Evolutionary conservation across 2,113 vertebrate species (phyloP).

Genomic region (Rutilus rutilus): DNA sequence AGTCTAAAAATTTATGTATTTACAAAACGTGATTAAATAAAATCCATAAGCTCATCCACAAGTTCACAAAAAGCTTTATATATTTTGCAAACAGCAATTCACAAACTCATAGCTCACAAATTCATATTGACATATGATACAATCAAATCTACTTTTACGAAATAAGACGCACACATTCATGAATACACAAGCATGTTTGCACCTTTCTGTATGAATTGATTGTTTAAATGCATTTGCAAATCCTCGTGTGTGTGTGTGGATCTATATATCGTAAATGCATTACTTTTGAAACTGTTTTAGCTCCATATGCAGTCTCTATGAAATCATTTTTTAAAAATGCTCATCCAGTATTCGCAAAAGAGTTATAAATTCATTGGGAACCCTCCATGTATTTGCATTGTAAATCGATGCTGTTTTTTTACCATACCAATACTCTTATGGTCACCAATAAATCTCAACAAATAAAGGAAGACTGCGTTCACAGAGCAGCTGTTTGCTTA

Average conservation of each 20-base stretch:
- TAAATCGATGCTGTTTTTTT: neutral
- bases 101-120: neutral
- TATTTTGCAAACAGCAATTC: neutral
- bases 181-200: neutral
- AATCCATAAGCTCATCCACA: neutral
- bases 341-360: neutral
- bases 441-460: neutral
- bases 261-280: neutral
- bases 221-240: neutral
- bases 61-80: neutral
- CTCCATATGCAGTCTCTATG: neutral
- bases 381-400: neutral
- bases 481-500: constrained; percentile 7
- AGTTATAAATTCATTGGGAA: neutral
- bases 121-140: neutral
- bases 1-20: neutral
- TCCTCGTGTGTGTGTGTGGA: neutral
- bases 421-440: neutral
- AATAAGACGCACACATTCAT: neutral
- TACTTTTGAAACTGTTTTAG: neutral
- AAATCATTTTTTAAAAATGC: neutral
- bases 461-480: neutral
- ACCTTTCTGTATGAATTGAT: neutral
- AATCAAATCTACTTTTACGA: neutral
- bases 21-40: neutral